A percentile compares a stretch with the other conserved stretches of the same genome.
phyloP scores from a whole-genome alignment of 2,113 vertebrate species.

The Spheniscus mendiculus region DNA sequence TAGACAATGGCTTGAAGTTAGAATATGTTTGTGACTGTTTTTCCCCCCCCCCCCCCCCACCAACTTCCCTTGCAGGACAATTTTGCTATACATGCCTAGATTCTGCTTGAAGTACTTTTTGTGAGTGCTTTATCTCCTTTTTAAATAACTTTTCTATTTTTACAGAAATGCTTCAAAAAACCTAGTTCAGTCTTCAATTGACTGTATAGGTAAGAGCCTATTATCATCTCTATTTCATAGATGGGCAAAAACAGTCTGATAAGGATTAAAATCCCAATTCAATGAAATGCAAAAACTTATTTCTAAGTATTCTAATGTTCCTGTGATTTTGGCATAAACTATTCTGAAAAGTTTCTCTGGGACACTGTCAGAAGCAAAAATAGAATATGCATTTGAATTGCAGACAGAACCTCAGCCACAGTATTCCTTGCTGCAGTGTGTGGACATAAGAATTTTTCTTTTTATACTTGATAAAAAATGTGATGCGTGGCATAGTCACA shows the following conservation, averaged over 20 bases:
- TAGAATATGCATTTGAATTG: background rate
- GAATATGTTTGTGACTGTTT: background rate
- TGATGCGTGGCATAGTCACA: background rate
- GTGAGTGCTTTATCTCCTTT: background rate
- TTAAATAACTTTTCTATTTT: background rate
- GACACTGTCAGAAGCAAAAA: background rate
- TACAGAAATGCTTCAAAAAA: background rate
- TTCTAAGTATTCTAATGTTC: background rate
- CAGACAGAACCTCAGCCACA: background rate
- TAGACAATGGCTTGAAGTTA: background rate
- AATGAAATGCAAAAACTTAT: background rate
- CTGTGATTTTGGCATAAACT: background rate
- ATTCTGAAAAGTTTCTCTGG: background rate
- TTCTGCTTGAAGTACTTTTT: background rate
- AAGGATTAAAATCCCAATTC: background rate
- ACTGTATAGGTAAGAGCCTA: background rate
- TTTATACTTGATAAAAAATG: background rate
- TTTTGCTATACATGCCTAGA: background rate
- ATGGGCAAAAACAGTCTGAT: background rate
- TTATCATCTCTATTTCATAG: background rate
- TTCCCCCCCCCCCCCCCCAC: background rate
- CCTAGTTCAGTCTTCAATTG: background rate
- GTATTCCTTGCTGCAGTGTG: background rate
- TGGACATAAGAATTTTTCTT: background rate
- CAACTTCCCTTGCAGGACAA: background rate